A percentile compares a stretch with the other conserved stretches of the same genome.
Evolutionary conservation across 2,797 vertebrate genomes (phyloP).

Genomic region (Loris lydekkerianus): DNA sequence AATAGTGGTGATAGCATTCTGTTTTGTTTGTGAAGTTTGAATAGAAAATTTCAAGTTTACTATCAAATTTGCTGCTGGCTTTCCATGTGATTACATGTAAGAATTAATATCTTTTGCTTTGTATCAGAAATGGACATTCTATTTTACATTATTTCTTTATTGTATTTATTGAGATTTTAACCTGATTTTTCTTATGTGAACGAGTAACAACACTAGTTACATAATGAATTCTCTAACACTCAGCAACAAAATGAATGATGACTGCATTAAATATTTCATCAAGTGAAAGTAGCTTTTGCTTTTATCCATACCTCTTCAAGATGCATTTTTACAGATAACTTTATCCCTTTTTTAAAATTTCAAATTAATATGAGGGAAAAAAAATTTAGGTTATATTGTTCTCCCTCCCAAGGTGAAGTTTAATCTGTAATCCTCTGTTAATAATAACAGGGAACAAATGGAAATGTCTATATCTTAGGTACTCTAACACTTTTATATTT

Average conservation of each 20-base stretch:
- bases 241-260: not conserved
- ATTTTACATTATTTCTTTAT: not conserved
- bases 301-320: not conserved
- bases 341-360: not conserved
- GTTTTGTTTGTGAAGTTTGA: not conserved
- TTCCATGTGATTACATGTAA: not conserved
- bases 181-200: not conserved
- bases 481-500: not conserved
- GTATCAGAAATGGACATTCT: not conserved
- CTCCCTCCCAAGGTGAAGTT: no score
- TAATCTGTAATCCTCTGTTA: not conserved
- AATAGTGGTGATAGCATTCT: not conserved
- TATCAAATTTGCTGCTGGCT: not conserved
- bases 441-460: not conserved
- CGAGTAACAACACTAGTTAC: not conserved
- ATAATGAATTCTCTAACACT: not conserved
- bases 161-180: not conserved
- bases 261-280: not conserved
- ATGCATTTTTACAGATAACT: not conserved
- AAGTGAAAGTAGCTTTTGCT: not conserved
- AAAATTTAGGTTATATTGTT: no score
- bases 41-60: not conserved
- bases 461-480: not conserved
- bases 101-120: not conserved
- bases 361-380: no score